phyloP scores from a whole-genome alignment of 2,797 vertebrate genomes.

The Molossus alvarezi region DNA sequence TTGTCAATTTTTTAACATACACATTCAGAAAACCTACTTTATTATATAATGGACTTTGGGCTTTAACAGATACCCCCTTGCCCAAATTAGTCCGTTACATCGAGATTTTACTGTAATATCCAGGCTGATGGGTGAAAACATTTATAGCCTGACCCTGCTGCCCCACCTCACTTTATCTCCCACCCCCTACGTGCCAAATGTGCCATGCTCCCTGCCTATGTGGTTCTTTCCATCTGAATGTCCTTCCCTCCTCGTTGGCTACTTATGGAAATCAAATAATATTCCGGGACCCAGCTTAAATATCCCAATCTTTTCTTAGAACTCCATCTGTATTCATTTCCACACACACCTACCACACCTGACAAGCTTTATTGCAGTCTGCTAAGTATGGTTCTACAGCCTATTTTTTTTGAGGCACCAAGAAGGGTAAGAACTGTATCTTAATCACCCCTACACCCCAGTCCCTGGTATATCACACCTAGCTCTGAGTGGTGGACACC shows the following conservation, averaged over 20 bases:
- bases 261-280: neutral
- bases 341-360: neutral
- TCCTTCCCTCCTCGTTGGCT: neutral
- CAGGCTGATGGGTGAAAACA: neutral
- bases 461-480: neutral
- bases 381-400: neutral
- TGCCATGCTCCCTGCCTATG: rapidly evolving
- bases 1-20: no score
- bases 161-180: neutral
- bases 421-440: neutral
- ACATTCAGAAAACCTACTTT: no score
- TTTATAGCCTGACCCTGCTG: rapidly evolving
- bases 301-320: neutral
- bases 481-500: neutral
- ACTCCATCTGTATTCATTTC: neutral
- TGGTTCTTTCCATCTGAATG: neutral
- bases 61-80: no score
- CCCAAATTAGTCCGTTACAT: no score
- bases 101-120: no score
- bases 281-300: neutral
- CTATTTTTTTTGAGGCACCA: neutral
- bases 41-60: no score
- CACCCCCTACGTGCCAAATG: rapidly evolving
- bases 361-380: neutral
- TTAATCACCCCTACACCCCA: neutral